A percentile compares a stretch with the other conserved stretches of the same genome.
These are phyloP conservation scores for Popillia japonica DNA, from an alignment of 1,140 invertebrate genomes.

Conservation along the genomic window DNA sequence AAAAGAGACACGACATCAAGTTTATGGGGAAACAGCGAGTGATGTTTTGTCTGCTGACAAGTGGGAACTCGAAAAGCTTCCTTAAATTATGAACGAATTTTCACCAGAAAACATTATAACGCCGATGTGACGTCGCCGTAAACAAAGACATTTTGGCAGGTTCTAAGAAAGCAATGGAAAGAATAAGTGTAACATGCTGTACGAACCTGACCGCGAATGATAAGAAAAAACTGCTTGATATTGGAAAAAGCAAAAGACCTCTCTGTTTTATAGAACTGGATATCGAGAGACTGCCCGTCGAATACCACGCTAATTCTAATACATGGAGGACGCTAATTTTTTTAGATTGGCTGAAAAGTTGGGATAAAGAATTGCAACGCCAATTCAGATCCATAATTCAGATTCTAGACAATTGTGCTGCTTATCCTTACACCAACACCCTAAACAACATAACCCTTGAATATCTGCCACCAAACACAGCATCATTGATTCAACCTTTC, in stretches of 20 bases:
- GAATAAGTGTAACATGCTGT: no score
- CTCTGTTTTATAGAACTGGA: conserved; percentile 16
- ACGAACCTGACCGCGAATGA: no score
- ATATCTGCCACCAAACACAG: conserved; percentile 1
- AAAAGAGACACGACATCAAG: conserved; percentile 17
- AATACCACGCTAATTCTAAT: conserved; percentile 25
- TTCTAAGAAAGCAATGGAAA: conserved; percentile 24
- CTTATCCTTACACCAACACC: background rate
- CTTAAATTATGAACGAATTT: background rate
- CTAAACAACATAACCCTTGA: conserved; percentile 8
- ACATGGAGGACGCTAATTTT: background rate
- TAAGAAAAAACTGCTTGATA: no score
- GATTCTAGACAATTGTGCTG: conserved; percentile 21
- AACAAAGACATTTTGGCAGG: no score
- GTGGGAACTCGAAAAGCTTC: conserved; percentile 16
- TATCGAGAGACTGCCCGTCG: background rate
- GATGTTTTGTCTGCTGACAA: conserved; percentile 21
- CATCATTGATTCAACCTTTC: conserved; percentile 18
- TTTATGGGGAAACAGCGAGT: conserved; percentile 8
- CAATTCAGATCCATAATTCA: background rate
- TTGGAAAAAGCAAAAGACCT: no score
- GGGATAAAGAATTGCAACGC: conserved; percentile 14
- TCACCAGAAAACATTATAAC: background rate
- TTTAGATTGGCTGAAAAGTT: conserved; percentile 16
- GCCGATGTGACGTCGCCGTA: background rate